Percentiles rank a stretch among this genome's conserved stretches.
These are phyloP conservation scores for Drosophila tani DNA, from an alignment of 1,140 invertebrate species.

Conservation along the genomic window DNA sequence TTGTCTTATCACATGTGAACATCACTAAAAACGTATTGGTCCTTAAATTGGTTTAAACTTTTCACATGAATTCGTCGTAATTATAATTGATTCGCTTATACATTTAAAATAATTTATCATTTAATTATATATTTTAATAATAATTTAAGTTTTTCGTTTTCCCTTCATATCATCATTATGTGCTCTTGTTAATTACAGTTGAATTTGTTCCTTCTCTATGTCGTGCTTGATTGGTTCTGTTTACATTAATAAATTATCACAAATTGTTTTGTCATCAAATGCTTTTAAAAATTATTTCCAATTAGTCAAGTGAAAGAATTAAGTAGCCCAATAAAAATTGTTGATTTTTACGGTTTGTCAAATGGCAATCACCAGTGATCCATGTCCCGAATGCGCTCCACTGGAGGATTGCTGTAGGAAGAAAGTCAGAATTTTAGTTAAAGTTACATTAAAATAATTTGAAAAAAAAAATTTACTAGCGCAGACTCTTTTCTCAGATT, in stretches of 20 bases:
- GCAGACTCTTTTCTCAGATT: too few species aligned
- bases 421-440: neutral
- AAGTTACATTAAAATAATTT: neutral
- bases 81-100: slow-evolving; percentile 51
- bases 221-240: slow-evolving; percentile 34
- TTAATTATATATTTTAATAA: slow-evolving; percentile 58
- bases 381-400: slow-evolving; percentile 81
- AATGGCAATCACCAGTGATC: slow-evolving; percentile 78
- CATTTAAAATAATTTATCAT: slow-evolving; percentile 71
- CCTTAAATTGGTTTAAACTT: slow-evolving; percentile 19
- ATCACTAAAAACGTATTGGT: slow-evolving; percentile 53
- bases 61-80: slow-evolving; percentile 27
- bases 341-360: slow-evolving; percentile 55
- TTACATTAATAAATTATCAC: slow-evolving; percentile 80
- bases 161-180: slow-evolving; percentile 31
- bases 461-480: too few species aligned
- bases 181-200: slow-evolving; percentile 56
- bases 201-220: slow-evolving; percentile 35
- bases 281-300: slow-evolving; percentile 30
- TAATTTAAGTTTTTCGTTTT: slow-evolving; percentile 38
- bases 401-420: slow-evolving; percentile 72
- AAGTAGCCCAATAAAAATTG: slow-evolving; percentile 30
- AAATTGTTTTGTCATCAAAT: slow-evolving; percentile 71
- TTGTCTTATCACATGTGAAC: slow-evolving; percentile 76
- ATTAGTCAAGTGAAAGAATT: slow-evolving; percentile 53